phyloP scores from a whole-genome alignment of 1,140 invertebrate species.

The Zaprionus kolodkinae region DNA sequence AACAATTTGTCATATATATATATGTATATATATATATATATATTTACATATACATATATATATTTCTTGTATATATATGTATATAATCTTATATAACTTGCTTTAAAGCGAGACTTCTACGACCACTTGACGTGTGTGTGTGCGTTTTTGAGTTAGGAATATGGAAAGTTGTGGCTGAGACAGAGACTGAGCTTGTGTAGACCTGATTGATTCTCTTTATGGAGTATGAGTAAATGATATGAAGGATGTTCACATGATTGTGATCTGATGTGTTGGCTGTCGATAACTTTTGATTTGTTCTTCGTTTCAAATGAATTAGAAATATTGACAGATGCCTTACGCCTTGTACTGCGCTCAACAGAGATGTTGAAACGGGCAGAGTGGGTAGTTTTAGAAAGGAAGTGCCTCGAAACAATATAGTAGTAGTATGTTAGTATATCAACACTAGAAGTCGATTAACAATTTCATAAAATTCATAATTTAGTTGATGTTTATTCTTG shows the following conservation, averaged over 20 bases:
- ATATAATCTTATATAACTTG: constrained; percentile 67
- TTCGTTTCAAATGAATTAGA: constrained; percentile 33
- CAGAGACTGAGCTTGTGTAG: constrained; percentile 7
- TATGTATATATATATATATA: constrained; percentile 66
- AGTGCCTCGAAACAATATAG: constrained; percentile 44
- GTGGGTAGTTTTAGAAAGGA: constrained; percentile 1
- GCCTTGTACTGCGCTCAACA: constrained; percentile 46
- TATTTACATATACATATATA: constrained; percentile 48
- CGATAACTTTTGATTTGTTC: constrained; percentile 35
- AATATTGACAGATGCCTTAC: constrained; percentile 52
- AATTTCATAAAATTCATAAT: constrained; percentile 36
- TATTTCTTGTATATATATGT: constrained; percentile 55
- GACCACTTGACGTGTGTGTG: constrained; percentile 59
- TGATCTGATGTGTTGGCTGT: constrained; percentile 19
- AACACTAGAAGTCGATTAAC: constrained; percentile 31
- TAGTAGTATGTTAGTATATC: constrained; percentile 31
- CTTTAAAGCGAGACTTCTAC: constrained; percentile 72
- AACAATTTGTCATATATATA: constrained; percentile 77
- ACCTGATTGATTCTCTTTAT: constrained; percentile 5
- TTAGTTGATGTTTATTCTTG: constrained; percentile 19
- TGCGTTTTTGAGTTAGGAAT: constrained; percentile 38
- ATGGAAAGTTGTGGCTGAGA: constrained; percentile 17
- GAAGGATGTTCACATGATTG: constrained; percentile 20
- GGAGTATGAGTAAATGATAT: neutral
- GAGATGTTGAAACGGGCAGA: constrained; percentile 8